Conservation (phyloP, 2,797 vertebrate genomes). For the Alcedo quadribrachys region DNA sequence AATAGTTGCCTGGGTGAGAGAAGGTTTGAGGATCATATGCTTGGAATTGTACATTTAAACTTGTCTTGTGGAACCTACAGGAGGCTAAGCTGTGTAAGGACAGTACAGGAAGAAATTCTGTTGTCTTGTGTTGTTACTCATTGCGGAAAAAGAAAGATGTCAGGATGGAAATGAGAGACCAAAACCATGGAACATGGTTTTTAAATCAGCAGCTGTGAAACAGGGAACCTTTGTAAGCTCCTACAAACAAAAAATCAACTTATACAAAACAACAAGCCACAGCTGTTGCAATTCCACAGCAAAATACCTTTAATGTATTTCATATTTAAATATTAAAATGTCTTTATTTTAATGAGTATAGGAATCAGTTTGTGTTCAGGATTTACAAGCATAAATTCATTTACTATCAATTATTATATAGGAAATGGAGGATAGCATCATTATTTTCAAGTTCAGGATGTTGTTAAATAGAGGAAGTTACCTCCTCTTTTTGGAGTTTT, state of each 20-base stretch:
- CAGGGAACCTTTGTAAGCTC: neutral
- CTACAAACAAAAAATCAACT: neutral
- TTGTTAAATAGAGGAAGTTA: slow-evolving; percentile 43
- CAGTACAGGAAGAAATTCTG: neutral
- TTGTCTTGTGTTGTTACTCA: neutral
- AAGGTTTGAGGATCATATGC: neutral
- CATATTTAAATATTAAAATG: neutral
- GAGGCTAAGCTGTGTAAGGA: neutral
- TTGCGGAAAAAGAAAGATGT: neutral
- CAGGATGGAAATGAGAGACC: neutral
- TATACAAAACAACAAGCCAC: neutral
- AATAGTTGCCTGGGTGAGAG: neutral
- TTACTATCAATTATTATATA: neutral
- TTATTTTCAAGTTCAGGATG: slow-evolving; percentile 27
- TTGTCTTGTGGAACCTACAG: neutral
- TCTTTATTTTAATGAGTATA: neutral
- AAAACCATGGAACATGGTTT: neutral
- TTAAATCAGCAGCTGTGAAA: neutral
- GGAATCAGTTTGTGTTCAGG: neutral
- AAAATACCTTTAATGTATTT: neutral
- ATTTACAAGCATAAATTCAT: neutral
- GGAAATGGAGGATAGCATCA: neutral
- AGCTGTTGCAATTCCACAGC: neutral
- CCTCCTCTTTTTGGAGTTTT: neutral
- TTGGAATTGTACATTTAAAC: neutral